Conservation (phyloP, 2,797 vertebrate species). For the Gambelia wislizenii region DNA sequence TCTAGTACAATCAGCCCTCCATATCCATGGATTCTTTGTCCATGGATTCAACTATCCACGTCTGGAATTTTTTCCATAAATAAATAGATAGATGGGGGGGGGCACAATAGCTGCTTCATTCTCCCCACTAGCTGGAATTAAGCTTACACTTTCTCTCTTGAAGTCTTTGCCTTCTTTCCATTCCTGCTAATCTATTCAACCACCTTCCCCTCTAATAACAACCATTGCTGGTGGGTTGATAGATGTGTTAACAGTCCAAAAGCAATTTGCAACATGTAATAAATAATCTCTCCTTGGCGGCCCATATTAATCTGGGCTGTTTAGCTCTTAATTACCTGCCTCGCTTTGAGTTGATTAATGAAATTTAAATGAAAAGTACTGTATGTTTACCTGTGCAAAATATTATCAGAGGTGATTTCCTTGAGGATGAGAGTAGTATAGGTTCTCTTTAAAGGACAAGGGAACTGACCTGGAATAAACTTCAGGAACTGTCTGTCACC, state of each 20-base stretch:
- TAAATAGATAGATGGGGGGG: too few species aligned
- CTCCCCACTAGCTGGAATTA: too few species aligned
- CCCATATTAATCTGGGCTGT: background rate
- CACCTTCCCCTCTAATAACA: background rate
- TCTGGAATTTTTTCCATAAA: too few species aligned
- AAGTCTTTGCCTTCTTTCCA: too few species aligned
- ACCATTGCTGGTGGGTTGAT: background rate
- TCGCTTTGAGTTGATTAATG: background rate
- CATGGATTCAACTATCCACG: too few species aligned
- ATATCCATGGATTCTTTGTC: too few species aligned
- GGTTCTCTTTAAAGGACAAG: background rate
- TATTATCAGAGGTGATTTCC: background rate
- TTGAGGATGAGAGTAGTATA: background rate
- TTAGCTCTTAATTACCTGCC: conserved; percentile 8
- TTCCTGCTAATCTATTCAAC: background rate
- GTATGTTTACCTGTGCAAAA: background rate
- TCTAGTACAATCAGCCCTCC: too few species aligned
- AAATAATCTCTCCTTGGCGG: background rate
- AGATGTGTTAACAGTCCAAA: background rate
- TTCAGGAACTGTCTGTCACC: background rate
- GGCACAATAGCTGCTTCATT: too few species aligned
- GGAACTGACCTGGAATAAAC: background rate
- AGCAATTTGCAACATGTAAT: conserved; percentile 1
- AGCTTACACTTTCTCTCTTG: background rate
- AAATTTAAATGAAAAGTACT: background rate